Conservation (phyloP, 1,140 invertebrate species). For the Drosophila guanche region DNA sequence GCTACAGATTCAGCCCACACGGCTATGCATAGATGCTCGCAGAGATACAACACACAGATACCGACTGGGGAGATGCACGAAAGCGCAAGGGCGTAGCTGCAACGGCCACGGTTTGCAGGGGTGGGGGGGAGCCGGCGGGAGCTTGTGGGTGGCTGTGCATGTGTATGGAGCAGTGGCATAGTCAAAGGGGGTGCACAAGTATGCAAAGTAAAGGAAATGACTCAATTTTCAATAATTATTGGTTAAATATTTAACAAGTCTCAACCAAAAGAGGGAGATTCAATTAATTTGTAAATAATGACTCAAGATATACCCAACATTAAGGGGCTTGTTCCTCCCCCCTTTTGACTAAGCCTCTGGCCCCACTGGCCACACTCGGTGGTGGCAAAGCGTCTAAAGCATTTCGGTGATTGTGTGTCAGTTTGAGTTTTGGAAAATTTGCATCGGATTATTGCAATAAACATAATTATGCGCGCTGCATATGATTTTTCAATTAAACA, state of each 20-base stretch:
- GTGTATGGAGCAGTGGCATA: no score
- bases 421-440: constrained; percentile 75
- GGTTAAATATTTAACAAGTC: no score
- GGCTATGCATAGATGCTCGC: constrained; percentile 23
- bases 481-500: constrained; percentile 83
- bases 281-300: no score
- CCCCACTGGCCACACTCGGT: constrained; percentile 11
- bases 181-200: no score
- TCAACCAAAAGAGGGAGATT: no score
- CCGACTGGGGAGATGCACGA: constrained; percentile 34
- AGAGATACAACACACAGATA: constrained; percentile 1
- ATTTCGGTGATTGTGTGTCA: constrained; percentile 63
- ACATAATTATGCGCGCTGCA: constrained; percentile 82
- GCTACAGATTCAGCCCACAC: constrained; percentile 23
- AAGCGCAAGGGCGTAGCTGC: constrained; percentile 18
- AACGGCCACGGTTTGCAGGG: constrained; percentile 11
- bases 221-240: no score
- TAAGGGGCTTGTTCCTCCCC: neutral
- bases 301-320: no score
- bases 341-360: constrained; percentile 11
- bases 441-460: constrained; percentile 83
- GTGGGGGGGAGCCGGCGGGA: neutral
- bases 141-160: neutral
- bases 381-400: constrained; percentile 47
- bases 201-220: no score